Base-by-base conservation (phyloP, 2,888 invertebrate species). In the Synergus laeviventris region DNA sequence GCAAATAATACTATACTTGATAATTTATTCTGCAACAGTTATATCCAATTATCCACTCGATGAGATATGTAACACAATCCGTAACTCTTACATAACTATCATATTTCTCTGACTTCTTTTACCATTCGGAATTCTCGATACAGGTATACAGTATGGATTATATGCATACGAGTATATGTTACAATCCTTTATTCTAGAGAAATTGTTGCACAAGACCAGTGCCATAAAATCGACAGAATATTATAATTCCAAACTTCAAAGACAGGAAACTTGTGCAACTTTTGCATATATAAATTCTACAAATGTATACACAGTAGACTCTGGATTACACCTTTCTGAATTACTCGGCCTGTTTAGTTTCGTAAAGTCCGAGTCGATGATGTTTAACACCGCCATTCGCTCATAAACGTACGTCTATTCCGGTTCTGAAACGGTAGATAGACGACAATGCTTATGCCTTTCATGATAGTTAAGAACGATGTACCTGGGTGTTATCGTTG, bases 341-440 rank as follows among this genome's bases (percentile, higher is more conserved):
- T 66, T 66, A 45, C 66, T 66, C 42, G 9, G 12, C 16, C 42
- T 24, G 18, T 62, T 49, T 49, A 16, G 11, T 31, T 49, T 70
- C 31, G 16, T 49, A 31, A 49, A 70, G 8, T 49, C 45, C 21
- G 21, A 45, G 31, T 45, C 21, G 31, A 9, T 31, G 49, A 70
- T 45, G 42, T 70, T 70, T n/a, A 70, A 70, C 45, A 70, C n/a
- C n/a, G 4, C 45, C 49, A 18, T 70, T 49, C 31, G 16, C 70
- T 70, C 49, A 70, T 49, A 70, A 70, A 70, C 36, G 42, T 45
- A 16, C 45, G 31, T 70, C 45, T 49, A 70, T 49, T 70, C 70
- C 36, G 70, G 70, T 70, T 70, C 49, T 36, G 45, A 31, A 70
- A 45, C 70, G 31, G 45, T n/a, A 31, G 31, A 70, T 49, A 49